These are phyloP conservation scores for Alaudala cheleensis DNA, from an alignment of 2,113 vertebrate species.

Conservation along the genomic window DNA sequence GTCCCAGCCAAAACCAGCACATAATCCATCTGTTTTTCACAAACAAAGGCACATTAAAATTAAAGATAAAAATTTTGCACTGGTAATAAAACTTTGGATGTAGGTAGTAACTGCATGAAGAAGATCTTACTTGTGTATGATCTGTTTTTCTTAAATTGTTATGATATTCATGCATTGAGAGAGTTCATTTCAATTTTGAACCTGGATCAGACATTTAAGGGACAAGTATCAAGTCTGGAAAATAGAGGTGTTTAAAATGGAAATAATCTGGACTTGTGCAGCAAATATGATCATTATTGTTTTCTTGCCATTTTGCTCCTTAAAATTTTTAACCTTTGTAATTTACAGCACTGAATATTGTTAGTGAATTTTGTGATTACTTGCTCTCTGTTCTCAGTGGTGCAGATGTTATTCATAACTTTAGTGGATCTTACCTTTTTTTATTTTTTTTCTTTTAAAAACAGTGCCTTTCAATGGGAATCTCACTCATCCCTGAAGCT, in stretches of 20 bases:
- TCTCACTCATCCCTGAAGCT: neutral
- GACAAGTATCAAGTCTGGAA: neutral
- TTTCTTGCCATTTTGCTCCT: neutral
- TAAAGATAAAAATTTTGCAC: neutral
- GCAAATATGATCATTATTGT: neutral
- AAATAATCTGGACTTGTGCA: neutral
- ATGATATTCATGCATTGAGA: neutral
- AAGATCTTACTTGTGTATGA: neutral
- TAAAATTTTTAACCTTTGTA: neutral
- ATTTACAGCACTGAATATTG: neutral
- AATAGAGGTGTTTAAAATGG: neutral
- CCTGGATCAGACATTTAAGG: neutral
- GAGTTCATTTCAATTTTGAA: neutral
- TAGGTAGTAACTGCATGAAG: neutral
- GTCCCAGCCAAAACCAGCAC: neutral
- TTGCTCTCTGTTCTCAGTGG: neutral
- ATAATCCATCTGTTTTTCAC: neutral
- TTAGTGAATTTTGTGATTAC: neutral
- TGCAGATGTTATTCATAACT: neutral
- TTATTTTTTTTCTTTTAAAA: neutral
- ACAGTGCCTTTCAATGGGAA: neutral
- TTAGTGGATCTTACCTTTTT: neutral
- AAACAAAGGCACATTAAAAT: neutral
- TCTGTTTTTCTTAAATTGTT: neutral
- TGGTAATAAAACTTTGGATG: neutral